A percentile compares a stretch with the other conserved stretches of the same genome.
These are phyloP conservation scores for Amniataba percoides DNA, from an alignment of 2,797 vertebrate species.

Conservation along the genomic window DNA sequence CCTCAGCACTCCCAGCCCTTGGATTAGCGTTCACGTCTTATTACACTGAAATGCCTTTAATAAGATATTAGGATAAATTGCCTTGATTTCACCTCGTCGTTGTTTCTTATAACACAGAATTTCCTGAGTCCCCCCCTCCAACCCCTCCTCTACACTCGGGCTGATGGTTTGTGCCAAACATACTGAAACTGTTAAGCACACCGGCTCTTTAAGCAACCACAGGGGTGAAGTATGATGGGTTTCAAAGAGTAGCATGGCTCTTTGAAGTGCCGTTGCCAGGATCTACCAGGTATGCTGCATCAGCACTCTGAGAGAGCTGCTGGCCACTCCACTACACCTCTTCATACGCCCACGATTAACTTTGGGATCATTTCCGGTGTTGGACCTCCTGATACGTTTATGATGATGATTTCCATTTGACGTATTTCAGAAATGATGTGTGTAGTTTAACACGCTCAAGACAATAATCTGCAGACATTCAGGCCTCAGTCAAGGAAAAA, in stretches of 20 bases:
- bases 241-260: constrained; percentile 88
- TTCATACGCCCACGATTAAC: constrained; percentile 40
- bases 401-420: constrained; percentile 45
- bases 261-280: constrained; percentile 93
- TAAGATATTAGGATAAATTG: constrained; percentile 76
- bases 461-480: constrained; percentile 7
- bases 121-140: constrained; percentile 71
- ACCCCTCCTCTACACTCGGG: constrained; percentile 54
- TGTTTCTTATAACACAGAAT: constrained; percentile 83
- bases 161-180: constrained; percentile 89
- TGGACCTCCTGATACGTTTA: constrained; percentile 40
- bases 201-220: constrained; percentile 90
- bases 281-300: constrained; percentile 94
- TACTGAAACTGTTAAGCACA: constrained; percentile 91
- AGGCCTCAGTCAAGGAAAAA: constrained; percentile 30
- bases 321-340: constrained; percentile 47
- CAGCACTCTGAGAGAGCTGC: constrained; percentile 83
- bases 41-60: constrained; percentile 67
- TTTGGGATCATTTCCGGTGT: constrained; percentile 35
- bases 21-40: constrained; percentile 54
- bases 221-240: constrained; percentile 89
- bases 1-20: constrained; percentile 43
- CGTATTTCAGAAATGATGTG: constrained; percentile 27
- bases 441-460: constrained; percentile 18
- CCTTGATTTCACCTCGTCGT: constrained; percentile 75